A percentile compares a stretch with the other conserved stretches of the same genome.
Evolutionary conservation across 2,113 vertebrate genomes (phyloP).

Genomic region (Catharus minimus): DNA sequence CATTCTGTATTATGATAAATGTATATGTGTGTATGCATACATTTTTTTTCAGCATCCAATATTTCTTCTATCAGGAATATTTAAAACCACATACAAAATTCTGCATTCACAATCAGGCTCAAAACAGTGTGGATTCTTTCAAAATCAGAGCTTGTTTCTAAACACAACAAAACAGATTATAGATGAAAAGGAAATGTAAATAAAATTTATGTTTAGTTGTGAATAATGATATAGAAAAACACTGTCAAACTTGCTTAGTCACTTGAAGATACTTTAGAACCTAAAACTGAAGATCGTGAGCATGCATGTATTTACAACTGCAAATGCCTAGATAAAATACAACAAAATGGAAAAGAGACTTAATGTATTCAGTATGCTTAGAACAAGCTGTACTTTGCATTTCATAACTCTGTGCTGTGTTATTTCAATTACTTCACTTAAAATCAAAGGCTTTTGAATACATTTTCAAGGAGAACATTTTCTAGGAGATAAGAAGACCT

Average conservation of each 20-base stretch:
- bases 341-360: background rate
- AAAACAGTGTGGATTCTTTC: background rate
- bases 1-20: background rate
- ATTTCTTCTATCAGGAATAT: background rate
- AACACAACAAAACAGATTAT: background rate
- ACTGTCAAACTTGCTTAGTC: background rate
- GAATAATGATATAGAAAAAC: background rate
- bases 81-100: background rate
- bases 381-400: background rate
- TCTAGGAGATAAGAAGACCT: background rate
- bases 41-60: background rate
- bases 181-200: background rate
- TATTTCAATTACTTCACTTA: background rate
- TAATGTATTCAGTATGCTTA: background rate
- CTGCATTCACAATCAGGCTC: background rate
- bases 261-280: background rate
- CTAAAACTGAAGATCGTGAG: background rate
- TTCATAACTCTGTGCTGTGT: background rate
- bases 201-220: background rate
- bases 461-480: background rate
- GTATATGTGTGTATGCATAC: background rate
- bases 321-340: background rate
- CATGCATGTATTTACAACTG: background rate
- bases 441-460: background rate
- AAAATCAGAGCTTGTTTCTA: background rate